A percentile compares a stretch with the other conserved stretches of the same genome.
phyloP scores from a whole-genome alignment of 1,140 invertebrate genomes.

The Cydia splendana region DNA sequence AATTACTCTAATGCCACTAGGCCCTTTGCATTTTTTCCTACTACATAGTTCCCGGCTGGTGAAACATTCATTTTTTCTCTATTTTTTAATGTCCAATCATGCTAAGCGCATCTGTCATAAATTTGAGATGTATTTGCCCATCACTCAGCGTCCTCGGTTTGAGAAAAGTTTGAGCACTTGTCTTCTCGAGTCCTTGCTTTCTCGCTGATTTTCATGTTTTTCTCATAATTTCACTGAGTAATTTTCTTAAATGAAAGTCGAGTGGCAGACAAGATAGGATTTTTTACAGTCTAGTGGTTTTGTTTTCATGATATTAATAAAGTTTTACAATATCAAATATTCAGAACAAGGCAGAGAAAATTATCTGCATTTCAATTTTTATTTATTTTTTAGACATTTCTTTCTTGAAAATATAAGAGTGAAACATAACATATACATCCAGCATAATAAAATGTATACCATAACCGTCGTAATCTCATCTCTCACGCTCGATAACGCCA shows the following conservation, averaged over 20 bases:
- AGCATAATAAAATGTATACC: no score
- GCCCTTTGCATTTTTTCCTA: background rate
- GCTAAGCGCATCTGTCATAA: constrained; percentile 25
- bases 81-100: constrained; percentile 26
- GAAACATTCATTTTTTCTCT: background rate
- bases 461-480: no score
- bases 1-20: no score
- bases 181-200: constrained; percentile 12
- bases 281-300: constrained; percentile 18
- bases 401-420: no score
- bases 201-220: constrained; percentile 27
- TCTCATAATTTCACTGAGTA: constrained; percentile 25
- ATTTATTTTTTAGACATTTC: no score
- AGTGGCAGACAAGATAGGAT: constrained; percentile 21
- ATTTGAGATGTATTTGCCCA: constrained; percentile 28
- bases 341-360: no score
- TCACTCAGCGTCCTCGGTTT: constrained; percentile 14
- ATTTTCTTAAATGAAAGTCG: constrained; percentile 27
- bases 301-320: constrained; percentile 2
- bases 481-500: no score
- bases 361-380: no score
- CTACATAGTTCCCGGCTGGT: background rate
- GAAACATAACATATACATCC: no score
- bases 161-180: constrained; percentile 30
- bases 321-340: background rate